Conservation (phyloP, 1,140 invertebrate species). For the Agrypnia vestita region DNA sequence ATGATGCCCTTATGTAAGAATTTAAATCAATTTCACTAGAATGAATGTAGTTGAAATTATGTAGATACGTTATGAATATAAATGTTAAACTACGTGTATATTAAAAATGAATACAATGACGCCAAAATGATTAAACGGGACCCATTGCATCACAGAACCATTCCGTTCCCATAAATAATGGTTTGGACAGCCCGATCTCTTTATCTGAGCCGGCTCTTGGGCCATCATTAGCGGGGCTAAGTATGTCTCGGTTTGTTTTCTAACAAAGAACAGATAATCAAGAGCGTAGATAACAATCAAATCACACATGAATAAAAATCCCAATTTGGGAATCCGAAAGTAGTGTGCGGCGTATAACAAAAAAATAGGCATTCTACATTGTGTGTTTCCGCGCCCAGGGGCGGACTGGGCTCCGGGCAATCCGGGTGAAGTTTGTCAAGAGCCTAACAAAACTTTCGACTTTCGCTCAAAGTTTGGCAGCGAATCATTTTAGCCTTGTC, state of each 20-base stretch:
- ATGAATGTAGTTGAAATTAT: too few relatives aligned
- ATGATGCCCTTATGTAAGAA: too few relatives aligned
- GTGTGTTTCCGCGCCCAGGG: conserved; percentile 25
- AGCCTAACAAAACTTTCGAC: too few relatives aligned
- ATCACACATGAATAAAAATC: conserved; percentile 61
- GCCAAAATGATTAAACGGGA: neutral
- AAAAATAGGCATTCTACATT: conserved; percentile 45
- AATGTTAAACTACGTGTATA: neutral
- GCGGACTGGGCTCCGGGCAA: too few relatives aligned
- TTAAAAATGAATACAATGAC: neutral
- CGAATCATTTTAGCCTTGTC: too few relatives aligned
- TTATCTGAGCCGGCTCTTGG: conserved; percentile 41
- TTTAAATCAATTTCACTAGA: too few relatives aligned
- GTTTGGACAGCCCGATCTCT: conserved; percentile 48
- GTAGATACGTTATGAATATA: neutral
- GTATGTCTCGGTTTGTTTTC: conserved; percentile 36
- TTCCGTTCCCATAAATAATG: conserved; percentile 48
- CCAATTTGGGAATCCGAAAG: conserved; percentile 60
- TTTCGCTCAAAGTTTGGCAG: too few relatives aligned
- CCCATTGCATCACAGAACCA: conserved; percentile 14
- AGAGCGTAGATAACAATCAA: conserved; percentile 56
- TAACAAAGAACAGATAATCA: conserved; percentile 57
- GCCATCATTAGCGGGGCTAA: conserved; percentile 40
- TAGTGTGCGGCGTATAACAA: conserved; percentile 15
- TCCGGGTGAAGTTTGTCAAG: too few relatives aligned